Base-by-base conservation (phyloP, 2,113 vertebrate species). In the Misgurnus mizolepis region DNA sequence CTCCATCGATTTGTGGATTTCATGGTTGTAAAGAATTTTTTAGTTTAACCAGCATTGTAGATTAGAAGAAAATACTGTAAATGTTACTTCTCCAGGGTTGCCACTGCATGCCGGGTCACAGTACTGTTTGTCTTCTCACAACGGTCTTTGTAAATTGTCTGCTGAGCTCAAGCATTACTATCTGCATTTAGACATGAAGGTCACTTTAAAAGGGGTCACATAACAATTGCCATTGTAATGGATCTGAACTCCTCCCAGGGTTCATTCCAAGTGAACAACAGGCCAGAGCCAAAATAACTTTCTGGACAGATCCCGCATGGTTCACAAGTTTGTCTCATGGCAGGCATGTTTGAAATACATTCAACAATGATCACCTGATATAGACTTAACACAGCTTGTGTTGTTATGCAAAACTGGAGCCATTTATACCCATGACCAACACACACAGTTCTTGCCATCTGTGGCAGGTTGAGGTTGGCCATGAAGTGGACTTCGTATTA, bases 241-340 rank as follows among this genome's bases (percentile, higher is more conserved):
- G 67, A 64, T 65, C 79, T 86, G 87, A 84, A 85, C 69, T 5
- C 47, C 76, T 77, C 90, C 88, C 90, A 89, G 77, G 45, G 76
- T 50, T 80, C 90, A 90, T 91, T 74, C 81, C 90, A 85, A 67
- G 60, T n/a, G 62, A 78, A 91, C 89, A 88, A 87, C 89, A 85
- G 81, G 82, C 82, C 56, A 39, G 65, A 65, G 84, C 89, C 47
- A 87, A 91, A 93, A 93, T 93, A 93, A 90, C 86, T 84, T 81
- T 76, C 77, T 49, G 78, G 47, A 86, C 89, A 86, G 85, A 86
- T 89, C 84, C 73, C 43, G 64, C 75, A 80, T 88, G 87, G 22
- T 86, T 88, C 34, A 78, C 82, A n/a, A 15, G 68, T 81, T 83
- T 80, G 64, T 80, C 71, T 76, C 77, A 76, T 80, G 82, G 83